A percentile compares a stretch with the other conserved stretches of the same genome.
Evolutionary conservation across 2,113 vertebrate species (phyloP).

Genomic region (Malurus melanocephalus): DNA sequence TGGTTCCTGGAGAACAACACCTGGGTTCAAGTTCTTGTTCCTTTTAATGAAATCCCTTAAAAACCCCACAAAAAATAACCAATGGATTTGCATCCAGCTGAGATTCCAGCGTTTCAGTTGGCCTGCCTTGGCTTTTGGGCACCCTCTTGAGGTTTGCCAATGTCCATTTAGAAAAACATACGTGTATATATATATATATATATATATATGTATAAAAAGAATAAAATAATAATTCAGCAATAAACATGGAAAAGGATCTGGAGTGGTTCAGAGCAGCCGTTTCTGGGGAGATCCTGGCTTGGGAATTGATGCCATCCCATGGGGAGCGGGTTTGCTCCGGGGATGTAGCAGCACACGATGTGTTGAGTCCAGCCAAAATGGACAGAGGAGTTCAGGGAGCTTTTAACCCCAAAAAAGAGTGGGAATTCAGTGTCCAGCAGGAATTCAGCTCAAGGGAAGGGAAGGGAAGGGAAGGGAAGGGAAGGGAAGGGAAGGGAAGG

Average conservation of each 20-base stretch:
- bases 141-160: neutral
- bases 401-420: neutral
- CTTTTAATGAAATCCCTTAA: slow-evolving; percentile 9
- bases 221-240: neutral
- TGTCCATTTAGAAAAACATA: neutral
- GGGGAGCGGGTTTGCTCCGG: neutral
- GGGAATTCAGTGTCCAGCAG: fast-evolving
- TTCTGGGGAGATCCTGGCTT: neutral
- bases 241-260: neutral
- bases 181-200: too few relatives aligned
- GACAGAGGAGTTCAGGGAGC: neutral
- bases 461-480: too few relatives aligned
- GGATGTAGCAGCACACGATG: fast-evolving
- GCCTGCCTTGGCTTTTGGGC: neutral
- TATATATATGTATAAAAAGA: neutral
- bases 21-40: neutral
- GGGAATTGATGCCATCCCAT: fast-evolving
- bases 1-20: neutral
- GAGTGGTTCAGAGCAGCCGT: neutral
- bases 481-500: too few relatives aligned
- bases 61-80: neutral
- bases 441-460: neutral
- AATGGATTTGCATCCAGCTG: neutral
- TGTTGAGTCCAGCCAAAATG: neutral
- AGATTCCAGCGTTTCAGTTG: fast-evolving